Conservation (phyloP, 2,113 vertebrate species). For the Sebastes fasciatus region DNA sequence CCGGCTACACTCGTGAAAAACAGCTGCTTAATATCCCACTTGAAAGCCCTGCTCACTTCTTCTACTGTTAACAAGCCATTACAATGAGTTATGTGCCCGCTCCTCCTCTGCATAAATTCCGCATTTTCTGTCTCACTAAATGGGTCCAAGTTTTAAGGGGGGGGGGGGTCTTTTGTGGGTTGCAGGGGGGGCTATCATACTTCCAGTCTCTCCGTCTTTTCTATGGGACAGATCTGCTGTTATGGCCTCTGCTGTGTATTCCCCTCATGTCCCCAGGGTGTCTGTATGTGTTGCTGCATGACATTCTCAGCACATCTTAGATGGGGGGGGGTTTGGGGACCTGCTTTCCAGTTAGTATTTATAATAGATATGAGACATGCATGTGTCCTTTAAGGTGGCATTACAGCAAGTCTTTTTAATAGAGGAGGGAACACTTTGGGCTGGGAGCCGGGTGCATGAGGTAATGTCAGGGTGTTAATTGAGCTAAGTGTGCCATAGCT, state of each 20-base stretch:
- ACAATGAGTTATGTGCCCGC: conserved; percentile 89
- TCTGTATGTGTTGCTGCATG: conserved; percentile 39
- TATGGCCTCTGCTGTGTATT: conserved; percentile 56
- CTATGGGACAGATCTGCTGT: conserved; percentile 58
- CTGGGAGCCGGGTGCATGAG: conserved; percentile 21
- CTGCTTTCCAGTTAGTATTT: conserved; percentile 61
- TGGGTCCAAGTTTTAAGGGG: conserved; percentile 86
- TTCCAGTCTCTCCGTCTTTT: conserved; percentile 47
- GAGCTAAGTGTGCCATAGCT: conserved; percentile 64
- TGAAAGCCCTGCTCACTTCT: conserved; percentile 92
- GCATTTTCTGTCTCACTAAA: conserved; percentile 82
- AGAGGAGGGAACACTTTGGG: conserved; percentile 31
- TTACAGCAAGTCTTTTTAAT: conserved; percentile 66
- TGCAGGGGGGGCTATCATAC: conserved; percentile 28
- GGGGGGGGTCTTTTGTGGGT: conserved; percentile 68
- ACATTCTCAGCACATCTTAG: conserved; percentile 32
- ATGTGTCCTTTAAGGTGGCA: conserved; percentile 54
- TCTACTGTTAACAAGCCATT: conserved; percentile 96
- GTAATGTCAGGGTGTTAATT: conserved; percentile 73
- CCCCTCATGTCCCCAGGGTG: conserved; percentile 38
- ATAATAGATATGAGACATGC: conserved; percentile 56
- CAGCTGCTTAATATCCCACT: conserved; percentile 96
- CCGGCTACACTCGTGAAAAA: conserved; percentile 88
- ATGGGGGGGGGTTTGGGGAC: neutral
- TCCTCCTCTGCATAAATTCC: conserved; percentile 88